phyloP scores from a whole-genome alignment of 1,140 invertebrate species.

The Lucilia sericata region DNA sequence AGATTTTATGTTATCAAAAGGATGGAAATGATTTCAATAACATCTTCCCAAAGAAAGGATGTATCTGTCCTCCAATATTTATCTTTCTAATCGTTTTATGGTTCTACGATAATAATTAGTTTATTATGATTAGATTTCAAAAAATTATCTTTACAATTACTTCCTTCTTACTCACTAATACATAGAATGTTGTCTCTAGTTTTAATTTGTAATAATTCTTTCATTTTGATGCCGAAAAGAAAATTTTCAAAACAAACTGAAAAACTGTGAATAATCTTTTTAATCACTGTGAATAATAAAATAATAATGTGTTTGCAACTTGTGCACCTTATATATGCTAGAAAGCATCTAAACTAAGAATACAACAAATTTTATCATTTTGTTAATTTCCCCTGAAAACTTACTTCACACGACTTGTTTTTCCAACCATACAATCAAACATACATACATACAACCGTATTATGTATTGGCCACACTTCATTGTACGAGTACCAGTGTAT shows the following conservation, averaged over 20 bases:
- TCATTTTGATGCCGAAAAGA: neutral
- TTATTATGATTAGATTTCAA: no score
- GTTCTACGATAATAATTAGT: no score
- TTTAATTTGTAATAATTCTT: neutral
- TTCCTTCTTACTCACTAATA: no score
- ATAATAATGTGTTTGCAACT: neutral
- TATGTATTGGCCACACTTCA: neutral
- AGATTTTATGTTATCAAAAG: no score
- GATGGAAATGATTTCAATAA: no score
- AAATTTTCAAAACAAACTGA: no score
- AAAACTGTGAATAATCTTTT: neutral
- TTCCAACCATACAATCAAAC: neutral
- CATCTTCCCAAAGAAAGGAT: no score
- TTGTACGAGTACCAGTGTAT: neutral
- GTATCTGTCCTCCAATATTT: no score
- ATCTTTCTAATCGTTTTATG: no score
- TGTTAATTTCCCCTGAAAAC: neutral
- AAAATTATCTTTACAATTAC: no score
- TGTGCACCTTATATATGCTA: neutral
- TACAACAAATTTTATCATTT: neutral
- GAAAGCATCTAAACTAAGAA: neutral
- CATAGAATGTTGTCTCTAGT: neutral
- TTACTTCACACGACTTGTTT: neutral
- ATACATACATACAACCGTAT: no score
- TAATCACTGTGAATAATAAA: conserved; percentile 6